These are phyloP conservation scores for Thamnaconus septentrionalis DNA, from an alignment of 2,113 vertebrate species.

Conservation along the genomic window DNA sequence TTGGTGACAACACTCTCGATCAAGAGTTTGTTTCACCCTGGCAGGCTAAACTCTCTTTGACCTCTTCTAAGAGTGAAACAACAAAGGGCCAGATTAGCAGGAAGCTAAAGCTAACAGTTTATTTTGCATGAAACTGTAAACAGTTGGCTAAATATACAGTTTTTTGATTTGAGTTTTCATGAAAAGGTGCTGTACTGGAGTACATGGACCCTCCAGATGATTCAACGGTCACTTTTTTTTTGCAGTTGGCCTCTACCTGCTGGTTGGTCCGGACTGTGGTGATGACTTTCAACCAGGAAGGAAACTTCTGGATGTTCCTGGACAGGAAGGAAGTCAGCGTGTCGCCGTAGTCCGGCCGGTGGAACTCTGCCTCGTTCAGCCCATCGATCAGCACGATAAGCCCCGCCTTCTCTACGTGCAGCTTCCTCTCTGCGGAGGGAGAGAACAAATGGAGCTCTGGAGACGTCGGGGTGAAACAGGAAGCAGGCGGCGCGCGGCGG, in stretches of 20 bases:
- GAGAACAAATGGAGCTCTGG: background rate
- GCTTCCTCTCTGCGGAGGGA: conserved; percentile 83
- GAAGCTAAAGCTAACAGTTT: too few relatives aligned
- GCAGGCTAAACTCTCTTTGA: too few relatives aligned
- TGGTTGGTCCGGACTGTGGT: conserved; percentile 93
- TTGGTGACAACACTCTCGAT: too few relatives aligned
- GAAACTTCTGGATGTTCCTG: conserved; percentile 91
- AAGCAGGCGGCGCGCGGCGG: too few relatives aligned
- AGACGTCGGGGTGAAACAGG: too few relatives aligned
- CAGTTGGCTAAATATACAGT: too few relatives aligned
- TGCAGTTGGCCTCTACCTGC: conserved; percentile 79
- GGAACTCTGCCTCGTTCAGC: conserved; percentile 98
- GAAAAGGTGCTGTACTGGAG: background rate
- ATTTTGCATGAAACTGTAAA: too few relatives aligned
- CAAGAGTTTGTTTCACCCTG: too few relatives aligned
- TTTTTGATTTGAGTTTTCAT: too few relatives aligned
- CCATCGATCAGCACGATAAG: conserved; percentile 95
- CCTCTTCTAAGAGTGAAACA: too few relatives aligned
- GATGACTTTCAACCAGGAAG: conserved; percentile 94
- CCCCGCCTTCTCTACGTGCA: conserved; percentile 88
- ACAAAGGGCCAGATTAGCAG: too few relatives aligned
- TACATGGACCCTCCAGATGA: background rate
- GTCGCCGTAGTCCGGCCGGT: conserved; percentile 97
- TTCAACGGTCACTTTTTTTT: background rate
- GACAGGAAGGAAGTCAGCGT: conserved; percentile 94